Base-by-base conservation (phyloP, 2,888 invertebrate genomes). In the Octodonta nipae region DNA sequence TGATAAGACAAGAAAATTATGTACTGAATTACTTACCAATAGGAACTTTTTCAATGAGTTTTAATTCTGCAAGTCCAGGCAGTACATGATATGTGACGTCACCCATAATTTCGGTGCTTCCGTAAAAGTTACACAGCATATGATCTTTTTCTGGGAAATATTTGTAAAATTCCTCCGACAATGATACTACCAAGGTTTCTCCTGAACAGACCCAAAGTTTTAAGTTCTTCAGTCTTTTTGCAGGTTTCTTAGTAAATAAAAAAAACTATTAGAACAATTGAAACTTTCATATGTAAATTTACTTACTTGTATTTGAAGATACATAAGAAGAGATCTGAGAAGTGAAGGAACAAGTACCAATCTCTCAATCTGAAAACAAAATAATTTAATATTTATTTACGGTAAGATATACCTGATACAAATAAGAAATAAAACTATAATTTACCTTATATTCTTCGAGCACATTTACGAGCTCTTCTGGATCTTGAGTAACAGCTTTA, bases 91-190 rank as follows among this genome's bases (percentile, higher is more conserved):
- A 87, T 0, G 87, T 86, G 2, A 89, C 86, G 54, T 88, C 89
- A 0, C 86, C 89, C 80, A 88, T 87, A 1, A 87, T 77, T 58
- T 91, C 91, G 0, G 89, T 88, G 43, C 87, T 86, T 0, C 91
- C 91, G 50, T 88, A 89, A 53, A 88, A 87, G 55, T 89, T 91
- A 32, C 84, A 85, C 24, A 91, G 61, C 10, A 69, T 66, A 39
- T 78, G 76, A 5, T 65, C 60, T 6, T 71, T 67, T 33, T 69
- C 69, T n/a, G 71, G 66, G 42, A 86, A 85, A 41, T 76, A 72
- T 17, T 71, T 65, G 56, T 85, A 85, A 64, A 88, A 89, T 46
- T 80, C 73, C 22, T 70, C 62, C 0, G 81, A 81, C 16, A 87
- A 58, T 0, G 78, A 68, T 4, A 75, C 68, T 8, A 78, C 69